Evolutionary conservation across 2,113 vertebrate species (phyloP).

Genomic region (Cyphomyrus plagiostoma): DNA sequence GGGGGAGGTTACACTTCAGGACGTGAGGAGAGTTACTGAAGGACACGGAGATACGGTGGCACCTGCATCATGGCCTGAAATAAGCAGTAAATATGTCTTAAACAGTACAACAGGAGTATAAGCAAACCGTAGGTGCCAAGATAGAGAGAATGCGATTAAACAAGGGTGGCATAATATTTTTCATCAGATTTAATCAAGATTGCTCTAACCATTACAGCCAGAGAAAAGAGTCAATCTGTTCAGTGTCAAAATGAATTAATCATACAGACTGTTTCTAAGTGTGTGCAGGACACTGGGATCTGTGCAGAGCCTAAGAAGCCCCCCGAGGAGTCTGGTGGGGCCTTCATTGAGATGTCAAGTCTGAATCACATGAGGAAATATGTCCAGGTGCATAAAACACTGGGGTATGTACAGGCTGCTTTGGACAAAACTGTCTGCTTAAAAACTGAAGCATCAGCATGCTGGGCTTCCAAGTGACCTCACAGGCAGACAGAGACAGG

Average conservation of each 20-base stretch:
- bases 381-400: background rate
- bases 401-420: background rate
- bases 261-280: background rate
- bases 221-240: background rate
- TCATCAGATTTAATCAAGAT: background rate
- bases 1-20: background rate
- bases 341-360: background rate
- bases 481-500: background rate
- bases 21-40: background rate
- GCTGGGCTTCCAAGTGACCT: background rate
- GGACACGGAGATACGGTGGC: background rate
- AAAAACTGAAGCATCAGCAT: background rate
- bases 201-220: background rate
- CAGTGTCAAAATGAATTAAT: background rate
- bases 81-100: background rate
- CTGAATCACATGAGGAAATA: background rate
- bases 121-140: background rate
- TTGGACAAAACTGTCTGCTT: background rate
- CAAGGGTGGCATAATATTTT: background rate
- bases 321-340: background rate
- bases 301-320: background rate
- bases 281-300: background rate
- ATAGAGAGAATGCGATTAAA: background rate
- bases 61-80: background rate
- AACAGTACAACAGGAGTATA: background rate